These are phyloP conservation scores for pig (Sus scrofa) DNA, from an alignment of 2,113 vertebrate genomes.

Conservation along the genomic window DNA sequence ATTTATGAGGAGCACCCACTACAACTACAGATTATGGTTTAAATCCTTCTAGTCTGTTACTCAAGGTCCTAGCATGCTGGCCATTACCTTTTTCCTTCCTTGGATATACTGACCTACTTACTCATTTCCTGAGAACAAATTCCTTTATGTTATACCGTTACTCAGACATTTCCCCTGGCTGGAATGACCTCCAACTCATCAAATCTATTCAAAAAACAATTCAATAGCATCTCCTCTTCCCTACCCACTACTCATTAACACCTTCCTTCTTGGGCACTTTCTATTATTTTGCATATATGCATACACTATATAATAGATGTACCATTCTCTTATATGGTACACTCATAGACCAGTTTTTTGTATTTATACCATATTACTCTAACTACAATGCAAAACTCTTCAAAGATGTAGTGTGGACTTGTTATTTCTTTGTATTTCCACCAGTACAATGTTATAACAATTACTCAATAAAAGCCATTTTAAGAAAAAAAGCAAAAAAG, in stretches of 20 bases:
- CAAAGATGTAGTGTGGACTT: neutral
- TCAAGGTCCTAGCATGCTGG: neutral
- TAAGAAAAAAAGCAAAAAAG: conserved; percentile 11
- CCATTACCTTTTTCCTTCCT: conserved; percentile 21
- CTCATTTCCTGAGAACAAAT: conserved; percentile 37
- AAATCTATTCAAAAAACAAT: conserved; percentile 55
- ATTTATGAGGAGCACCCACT: neutral
- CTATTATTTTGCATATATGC: neutral
- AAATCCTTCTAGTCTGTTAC: conserved; percentile 43
- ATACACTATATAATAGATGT: neutral
- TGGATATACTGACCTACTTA: neutral
- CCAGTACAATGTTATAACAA: neutral
- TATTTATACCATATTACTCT: neutral
- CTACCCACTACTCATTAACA: neutral
- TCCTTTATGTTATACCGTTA: conserved; percentile 48
- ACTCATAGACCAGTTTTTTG: neutral
- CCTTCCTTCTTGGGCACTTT: neutral
- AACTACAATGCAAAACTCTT: neutral
- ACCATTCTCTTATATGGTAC: neutral
- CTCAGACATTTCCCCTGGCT: neutral
- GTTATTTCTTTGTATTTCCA: conserved; percentile 34
- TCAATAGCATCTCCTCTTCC: neutral
- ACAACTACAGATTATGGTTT: conserved; percentile 31
- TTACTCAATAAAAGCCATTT: conserved; percentile 16
- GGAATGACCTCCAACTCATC: neutral